Percentiles rank a stretch among this genome's conserved stretches.
phyloP scores from a whole-genome alignment of 2,888 invertebrate genomes.

The Heliconius aoede region DNA sequence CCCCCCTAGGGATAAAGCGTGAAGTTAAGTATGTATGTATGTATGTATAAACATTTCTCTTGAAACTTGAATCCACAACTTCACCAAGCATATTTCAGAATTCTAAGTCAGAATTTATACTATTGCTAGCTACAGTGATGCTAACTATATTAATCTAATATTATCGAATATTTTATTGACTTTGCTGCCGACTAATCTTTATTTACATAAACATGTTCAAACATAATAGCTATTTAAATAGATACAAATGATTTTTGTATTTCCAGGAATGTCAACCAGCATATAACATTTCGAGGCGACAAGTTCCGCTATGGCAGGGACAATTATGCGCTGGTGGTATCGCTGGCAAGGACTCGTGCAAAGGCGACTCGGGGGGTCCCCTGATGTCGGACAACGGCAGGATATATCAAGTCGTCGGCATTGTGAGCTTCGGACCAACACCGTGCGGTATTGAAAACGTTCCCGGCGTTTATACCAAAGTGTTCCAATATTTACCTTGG shows the following conservation, averaged over 20 bases:
- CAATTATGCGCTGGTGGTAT: slow-evolving; percentile 85
- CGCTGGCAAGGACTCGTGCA: slow-evolving; percentile 83
- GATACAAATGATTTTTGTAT: neutral
- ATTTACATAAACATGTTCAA: too few species aligned
- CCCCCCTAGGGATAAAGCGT: too few species aligned
- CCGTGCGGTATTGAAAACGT: slow-evolving; percentile 84
- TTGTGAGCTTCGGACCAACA: slow-evolving; percentile 86
- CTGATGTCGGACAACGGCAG: slow-evolving; percentile 74
- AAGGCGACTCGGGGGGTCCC: slow-evolving; percentile 87
- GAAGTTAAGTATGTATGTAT: too few species aligned
- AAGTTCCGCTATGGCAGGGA: slow-evolving; percentile 55
- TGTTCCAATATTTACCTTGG: slow-evolving; percentile 84
- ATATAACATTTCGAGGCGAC: slow-evolving; percentile 50
- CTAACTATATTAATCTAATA: neutral
- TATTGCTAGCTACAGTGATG: neutral
- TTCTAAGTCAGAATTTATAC: neutral
- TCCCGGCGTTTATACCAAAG: slow-evolving; percentile 86
- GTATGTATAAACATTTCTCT: neutral
- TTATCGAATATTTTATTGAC: neutral
- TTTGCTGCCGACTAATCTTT: neutral
- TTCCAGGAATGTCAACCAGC: slow-evolving; percentile 56
- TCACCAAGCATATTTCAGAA: neutral
- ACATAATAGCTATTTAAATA: too few species aligned
- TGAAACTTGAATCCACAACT: neutral
- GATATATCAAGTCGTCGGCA: slow-evolving; percentile 68